Conservation (phyloP, 2,113 vertebrate species). For the Ptilorrhoa leucosticta region DNA sequence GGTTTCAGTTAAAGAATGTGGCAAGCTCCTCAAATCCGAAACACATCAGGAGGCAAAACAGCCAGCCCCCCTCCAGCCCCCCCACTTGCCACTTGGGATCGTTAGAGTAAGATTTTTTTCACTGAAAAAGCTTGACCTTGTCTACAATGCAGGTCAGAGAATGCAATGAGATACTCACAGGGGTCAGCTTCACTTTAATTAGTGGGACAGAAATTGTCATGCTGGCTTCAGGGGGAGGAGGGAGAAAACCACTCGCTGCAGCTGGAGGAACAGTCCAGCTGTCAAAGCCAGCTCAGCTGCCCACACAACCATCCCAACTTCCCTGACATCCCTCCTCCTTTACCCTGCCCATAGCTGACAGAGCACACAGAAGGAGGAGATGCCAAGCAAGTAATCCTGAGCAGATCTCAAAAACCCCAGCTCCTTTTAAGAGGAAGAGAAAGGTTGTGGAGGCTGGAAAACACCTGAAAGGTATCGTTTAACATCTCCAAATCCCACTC, state of each 20-base stretch:
- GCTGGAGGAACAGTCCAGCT: accelerated
- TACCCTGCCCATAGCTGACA: neutral
- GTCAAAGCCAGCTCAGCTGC: neutral
- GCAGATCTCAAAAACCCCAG: neutral
- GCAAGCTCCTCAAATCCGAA: neutral
- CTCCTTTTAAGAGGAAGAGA: neutral
- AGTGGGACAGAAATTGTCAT: neutral
- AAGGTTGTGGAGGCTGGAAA: neutral
- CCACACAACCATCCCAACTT: neutral
- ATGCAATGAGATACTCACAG: neutral
- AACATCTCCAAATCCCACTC: neutral
- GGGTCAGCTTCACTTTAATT: neutral
- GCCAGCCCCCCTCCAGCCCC: neutral
- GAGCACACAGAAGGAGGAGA: neutral
- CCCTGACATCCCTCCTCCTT: neutral
- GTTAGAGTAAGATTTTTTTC: neutral
- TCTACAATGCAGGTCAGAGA: neutral
- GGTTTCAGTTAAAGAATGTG: neutral
- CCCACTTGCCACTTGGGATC: neutral
- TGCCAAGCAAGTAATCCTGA: neutral
- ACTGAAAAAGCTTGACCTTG: neutral
- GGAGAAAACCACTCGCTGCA: neutral
- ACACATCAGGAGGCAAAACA: neutral
- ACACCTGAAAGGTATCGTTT: neutral
- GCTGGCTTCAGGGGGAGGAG: neutral